Evolutionary conservation across 2,113 vertebrate species (phyloP).

Genomic region (Dipodomys stephensi): DNA sequence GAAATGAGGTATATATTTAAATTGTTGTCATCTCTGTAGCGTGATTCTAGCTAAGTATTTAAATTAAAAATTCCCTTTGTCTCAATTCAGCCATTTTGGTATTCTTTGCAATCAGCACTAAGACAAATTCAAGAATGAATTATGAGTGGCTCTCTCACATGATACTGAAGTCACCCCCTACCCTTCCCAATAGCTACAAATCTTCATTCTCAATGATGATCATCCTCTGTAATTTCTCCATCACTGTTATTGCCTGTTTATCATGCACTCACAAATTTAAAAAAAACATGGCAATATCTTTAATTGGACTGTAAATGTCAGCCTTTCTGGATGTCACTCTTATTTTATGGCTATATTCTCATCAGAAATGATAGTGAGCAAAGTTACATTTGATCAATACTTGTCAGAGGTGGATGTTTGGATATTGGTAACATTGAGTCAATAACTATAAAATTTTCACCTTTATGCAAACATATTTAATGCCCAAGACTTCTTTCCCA

Average conservation of each 20-base stretch:
- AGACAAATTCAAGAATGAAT: slow-evolving; percentile 50
- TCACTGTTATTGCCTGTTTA: not conserved
- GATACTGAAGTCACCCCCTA: not conserved
- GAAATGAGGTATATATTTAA: slow-evolving; percentile 7
- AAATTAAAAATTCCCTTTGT: slow-evolving; percentile 39
- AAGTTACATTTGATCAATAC: slow-evolving; percentile 32
- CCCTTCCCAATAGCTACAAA: slow-evolving; percentile 47
- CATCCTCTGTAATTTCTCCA: slow-evolving; percentile 11
- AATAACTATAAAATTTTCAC: not conserved
- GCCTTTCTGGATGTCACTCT: not conserved
- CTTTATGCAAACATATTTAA: not conserved
- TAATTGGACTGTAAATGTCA: slow-evolving; percentile 52
- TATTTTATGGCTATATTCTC: slow-evolving; percentile 1
- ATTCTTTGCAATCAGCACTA: slow-evolving; percentile 6
- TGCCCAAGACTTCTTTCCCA: not conserved
- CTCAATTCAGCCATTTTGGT: not conserved
- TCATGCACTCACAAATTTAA: slow-evolving; percentile 8
- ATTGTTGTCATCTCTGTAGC: slow-evolving; percentile 13
- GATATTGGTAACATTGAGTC: not conserved
- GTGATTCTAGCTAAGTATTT: not conserved
- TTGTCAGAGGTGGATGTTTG: slow-evolving; percentile 17
- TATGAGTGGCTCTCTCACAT: slow-evolving; percentile 1
- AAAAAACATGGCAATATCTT: not conserved
- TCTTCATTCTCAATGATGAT: not conserved
- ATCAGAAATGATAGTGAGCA: slow-evolving; percentile 27